Base-by-base conservation (phyloP, 2,797 vertebrate genomes). In the Cynodonichthys magdalenae region DNA sequence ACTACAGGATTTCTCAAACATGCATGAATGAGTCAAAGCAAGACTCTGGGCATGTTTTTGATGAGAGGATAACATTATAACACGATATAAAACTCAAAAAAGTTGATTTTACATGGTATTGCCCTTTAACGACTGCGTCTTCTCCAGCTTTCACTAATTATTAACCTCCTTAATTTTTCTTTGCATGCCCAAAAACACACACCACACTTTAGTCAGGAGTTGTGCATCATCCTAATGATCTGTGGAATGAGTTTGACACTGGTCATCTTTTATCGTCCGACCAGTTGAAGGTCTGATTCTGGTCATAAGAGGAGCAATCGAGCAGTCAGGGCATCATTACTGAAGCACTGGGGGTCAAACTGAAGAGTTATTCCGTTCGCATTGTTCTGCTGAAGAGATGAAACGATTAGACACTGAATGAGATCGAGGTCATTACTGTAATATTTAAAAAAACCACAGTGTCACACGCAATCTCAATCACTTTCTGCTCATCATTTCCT, bases 141-240 rank as follows among this genome's bases (percentile, higher is more conserved):
- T 39, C 11, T 39, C 3, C 12, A 14, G 36, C 12, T 39, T 39
- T 39, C 36, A 39, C 36, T 14, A 6, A 10, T 52, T 54, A 44
- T 42, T 15, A 7, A 6, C 1, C 19, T 50, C 50, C 14, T 56
- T 31, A 28, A 19, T 59, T 19, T 34, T 36, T 50, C 7, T 52
- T 59, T 27, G 47, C 49, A 34, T 48, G 58, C 24, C 15, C 28
- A 71, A n/a, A 66, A 44, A 47, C 9, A 34, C 10, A 50, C 46
- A 17, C 53, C 47, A 39, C 39, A 65, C 49, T 53, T 74, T 54
- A 54, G 63, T 47, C 39, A 47, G 0, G 39, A 24, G 57, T 50
- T 57, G 47, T 59, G 66, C 83, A 56, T 73, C 69, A 66, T 51
- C 34, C 34, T 54, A 58, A 80, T 75, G 60, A 63, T 66, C 60